Conservation (phyloP, 2,113 vertebrate species). For the Osmerus eperlanus region DNA sequence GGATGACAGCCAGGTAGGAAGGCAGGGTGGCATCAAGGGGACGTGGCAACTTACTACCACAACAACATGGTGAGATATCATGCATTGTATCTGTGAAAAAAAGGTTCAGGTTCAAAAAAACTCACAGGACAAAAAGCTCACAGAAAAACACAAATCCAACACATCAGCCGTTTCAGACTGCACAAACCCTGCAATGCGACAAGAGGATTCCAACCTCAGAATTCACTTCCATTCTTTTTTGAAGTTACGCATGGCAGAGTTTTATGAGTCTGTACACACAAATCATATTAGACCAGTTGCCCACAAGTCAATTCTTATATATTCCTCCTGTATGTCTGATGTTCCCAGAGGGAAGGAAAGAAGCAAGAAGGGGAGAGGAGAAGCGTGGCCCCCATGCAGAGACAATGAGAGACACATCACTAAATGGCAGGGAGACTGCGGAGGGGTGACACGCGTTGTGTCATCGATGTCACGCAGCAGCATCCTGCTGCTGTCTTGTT, state of each 20-base stretch:
- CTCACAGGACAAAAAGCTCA: no score
- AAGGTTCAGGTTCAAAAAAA: not conserved
- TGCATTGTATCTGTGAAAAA: not conserved
- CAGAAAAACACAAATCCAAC: not conserved
- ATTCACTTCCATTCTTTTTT: slow-evolving; percentile 56
- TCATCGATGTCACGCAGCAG: slow-evolving; percentile 60
- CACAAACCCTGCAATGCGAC: slow-evolving; percentile 64
- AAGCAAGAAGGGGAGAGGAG: slow-evolving; percentile 22
- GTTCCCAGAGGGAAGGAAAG: slow-evolving; percentile 38
- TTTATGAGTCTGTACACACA: slow-evolving; percentile 68
- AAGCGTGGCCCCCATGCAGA: slow-evolving; percentile 17
- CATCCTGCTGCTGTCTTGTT: slow-evolving; percentile 53
- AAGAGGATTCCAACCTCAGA: slow-evolving; percentile 42
- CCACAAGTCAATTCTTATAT: slow-evolving; percentile 62
- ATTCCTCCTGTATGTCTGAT: slow-evolving; percentile 55
- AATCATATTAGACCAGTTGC: slow-evolving; percentile 67
- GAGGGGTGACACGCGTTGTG: slow-evolving; percentile 53
- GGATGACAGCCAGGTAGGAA: not conserved
- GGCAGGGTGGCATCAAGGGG: not conserved
- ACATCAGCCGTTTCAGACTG: slow-evolving; percentile 23
- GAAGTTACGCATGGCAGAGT: slow-evolving; percentile 60
- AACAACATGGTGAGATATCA: not conserved
- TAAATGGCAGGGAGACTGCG: slow-evolving; percentile 51
- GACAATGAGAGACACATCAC: slow-evolving; percentile 16
- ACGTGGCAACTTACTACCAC: not conserved